Base-by-base conservation (phyloP, 2,113 vertebrate species). In the Gymnobelideus leadbeateri region DNA sequence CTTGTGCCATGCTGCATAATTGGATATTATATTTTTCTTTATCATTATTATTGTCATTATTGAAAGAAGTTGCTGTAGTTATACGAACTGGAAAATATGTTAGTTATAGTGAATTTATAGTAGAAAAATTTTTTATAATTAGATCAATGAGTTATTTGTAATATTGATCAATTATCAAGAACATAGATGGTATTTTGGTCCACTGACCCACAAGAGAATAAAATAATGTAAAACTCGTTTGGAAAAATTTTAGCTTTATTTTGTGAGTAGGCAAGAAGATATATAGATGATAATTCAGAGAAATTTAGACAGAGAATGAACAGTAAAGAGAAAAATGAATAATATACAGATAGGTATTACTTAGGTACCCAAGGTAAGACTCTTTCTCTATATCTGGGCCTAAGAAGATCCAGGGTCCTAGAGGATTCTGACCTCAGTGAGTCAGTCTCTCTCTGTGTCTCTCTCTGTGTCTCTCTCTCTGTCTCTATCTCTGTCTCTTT, bases 21-120 rank as follows among this genome's bases (percentile, higher is more conserved):
- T 94, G 46, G 24, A 8, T 93, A 49, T 90, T 93, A 31, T 3
- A 92, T 68, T 94, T 96, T 96, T 91, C 16, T 55, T 89, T 84
- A 92, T 31, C 91, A 89, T 91, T 31, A 94, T 77, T n/a, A 91
- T 91, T 91, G 68, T 68, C 93, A 31, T 51, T 55, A 94, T 61
- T 92, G 55, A 77, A 77, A 77, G 68, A 68, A 68, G 31, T 37
- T 68, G 11, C 57, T 68, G 5, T 96, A 25, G 61, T 10, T 49
- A 57, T 54, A 47, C 25, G 49, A 90, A 3, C 14, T 89, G 93
- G n/a, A 91, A 37, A 94, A 91, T 28, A 93, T 6, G 91, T 10
- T 93, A 46, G 47, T 21, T 68, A n/a, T 51, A 77, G 91, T 31
- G 10, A 46, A 68, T 77, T 95, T 92, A 37, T 90, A 49, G 9